phyloP scores from a whole-genome alignment of 2,888 invertebrate genomes.

The Oligia latruncula region DNA sequence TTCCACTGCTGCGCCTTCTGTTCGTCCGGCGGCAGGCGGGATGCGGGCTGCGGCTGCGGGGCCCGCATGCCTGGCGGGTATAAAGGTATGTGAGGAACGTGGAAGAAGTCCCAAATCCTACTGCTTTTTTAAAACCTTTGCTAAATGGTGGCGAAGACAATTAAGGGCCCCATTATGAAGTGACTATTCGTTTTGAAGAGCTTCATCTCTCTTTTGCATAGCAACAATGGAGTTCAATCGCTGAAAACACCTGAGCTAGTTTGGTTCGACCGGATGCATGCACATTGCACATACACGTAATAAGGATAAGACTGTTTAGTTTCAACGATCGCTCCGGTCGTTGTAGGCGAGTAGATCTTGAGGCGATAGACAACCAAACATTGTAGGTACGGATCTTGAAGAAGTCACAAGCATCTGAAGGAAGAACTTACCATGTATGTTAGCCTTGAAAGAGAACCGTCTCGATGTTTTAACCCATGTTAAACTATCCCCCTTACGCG shows the following conservation, averaged over 20 bases:
- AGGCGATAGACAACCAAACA: not conserved
- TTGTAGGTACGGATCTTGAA: not conserved
- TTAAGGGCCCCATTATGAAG: not conserved
- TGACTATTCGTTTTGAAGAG: not conserved
- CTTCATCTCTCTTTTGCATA: not conserved
- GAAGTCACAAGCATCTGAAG: not conserved
- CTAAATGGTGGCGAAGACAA: not conserved
- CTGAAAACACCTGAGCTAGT: not conserved
- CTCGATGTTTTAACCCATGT: not conserved
- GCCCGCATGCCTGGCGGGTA: slow-evolving; percentile 94
- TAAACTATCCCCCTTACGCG: rapidly evolving
- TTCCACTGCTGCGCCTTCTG: slow-evolving; percentile 96
- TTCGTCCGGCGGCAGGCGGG: slow-evolving; percentile 93
- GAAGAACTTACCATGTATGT: not conserved
- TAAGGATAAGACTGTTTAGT: not conserved
- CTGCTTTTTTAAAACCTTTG: not conserved
- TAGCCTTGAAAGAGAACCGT: too few species aligned
- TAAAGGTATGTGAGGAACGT: slow-evolving; percentile 76
- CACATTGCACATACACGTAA: not conserved
- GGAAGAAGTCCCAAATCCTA: not conserved
- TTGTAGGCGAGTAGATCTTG: too few species aligned
- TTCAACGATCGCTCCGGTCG: not conserved
- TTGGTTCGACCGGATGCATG: not conserved
- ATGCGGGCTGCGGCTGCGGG: slow-evolving; percentile 92
- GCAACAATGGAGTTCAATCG: not conserved